Conservation (phyloP, 2,113 vertebrate genomes). For the Percina caprodes region DNA sequence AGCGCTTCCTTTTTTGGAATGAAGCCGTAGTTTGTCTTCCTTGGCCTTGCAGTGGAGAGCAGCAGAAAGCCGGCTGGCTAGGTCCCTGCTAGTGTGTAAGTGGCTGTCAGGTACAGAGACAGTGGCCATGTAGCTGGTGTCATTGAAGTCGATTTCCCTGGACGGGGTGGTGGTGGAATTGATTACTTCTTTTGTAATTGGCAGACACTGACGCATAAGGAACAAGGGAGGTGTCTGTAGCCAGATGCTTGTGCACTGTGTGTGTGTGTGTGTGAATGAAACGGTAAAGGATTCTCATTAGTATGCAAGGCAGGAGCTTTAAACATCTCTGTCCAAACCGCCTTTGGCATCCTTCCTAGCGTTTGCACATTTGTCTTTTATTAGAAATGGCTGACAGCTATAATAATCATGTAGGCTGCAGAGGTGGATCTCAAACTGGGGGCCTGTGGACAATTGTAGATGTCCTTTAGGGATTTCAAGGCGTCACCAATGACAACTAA, state of each 20-base stretch:
- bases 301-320: slow-evolving; percentile 75
- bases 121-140: slow-evolving; percentile 69
- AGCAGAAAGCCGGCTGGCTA: slow-evolving; percentile 32
- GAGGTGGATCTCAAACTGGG: slow-evolving; percentile 23
- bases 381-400: slow-evolving; percentile 49
- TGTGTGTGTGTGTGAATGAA: slow-evolving; percentile 54
- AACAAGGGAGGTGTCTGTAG: slow-evolving; percentile 74
- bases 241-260: slow-evolving; percentile 71
- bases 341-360: slow-evolving; percentile 71
- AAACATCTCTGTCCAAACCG: slow-evolving; percentile 77
- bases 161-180: slow-evolving; percentile 72
- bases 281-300: slow-evolving; percentile 80
- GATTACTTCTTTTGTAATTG: slow-evolving; percentile 83
- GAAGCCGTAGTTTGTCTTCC: not conserved
- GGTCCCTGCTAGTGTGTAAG: slow-evolving; percentile 49
- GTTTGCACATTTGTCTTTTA: slow-evolving; percentile 62
- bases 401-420: slow-evolving; percentile 50
- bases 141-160: slow-evolving; percentile 80
- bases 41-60: slow-evolving; percentile 27
- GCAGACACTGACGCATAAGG: slow-evolving; percentile 76
- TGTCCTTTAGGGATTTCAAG: slow-evolving; percentile 16
- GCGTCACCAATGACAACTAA: slow-evolving; percentile 4
- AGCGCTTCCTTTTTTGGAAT: slow-evolving; percentile 1
- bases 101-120: slow-evolving; percentile 76
- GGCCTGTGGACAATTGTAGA: slow-evolving; percentile 10